These are phyloP conservation scores for Xestia sexstrigata DNA, from an alignment of 2,888 invertebrate species.

Conservation along the genomic window DNA sequence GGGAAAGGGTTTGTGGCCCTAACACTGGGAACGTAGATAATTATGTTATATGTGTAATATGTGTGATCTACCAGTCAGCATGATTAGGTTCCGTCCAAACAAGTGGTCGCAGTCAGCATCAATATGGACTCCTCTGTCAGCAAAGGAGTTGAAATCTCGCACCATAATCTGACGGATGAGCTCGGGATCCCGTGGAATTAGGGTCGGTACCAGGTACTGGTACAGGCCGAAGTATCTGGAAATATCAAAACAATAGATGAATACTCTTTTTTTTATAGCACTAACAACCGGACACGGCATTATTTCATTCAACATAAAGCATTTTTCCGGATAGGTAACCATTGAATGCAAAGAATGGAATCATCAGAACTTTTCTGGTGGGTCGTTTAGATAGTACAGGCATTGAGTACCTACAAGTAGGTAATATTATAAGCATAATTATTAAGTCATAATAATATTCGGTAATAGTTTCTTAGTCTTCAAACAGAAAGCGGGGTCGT, in stretches of 20 bases:
- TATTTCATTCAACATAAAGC: not conserved
- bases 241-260: not conserved
- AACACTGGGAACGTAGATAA: not conserved
- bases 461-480: not conserved
- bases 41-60: not conserved
- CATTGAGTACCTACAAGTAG: not conserved
- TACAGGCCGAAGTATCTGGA: conserved; percentile 80
- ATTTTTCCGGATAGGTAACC: not conserved
- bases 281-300: not conserved
- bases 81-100: conserved; percentile 79
- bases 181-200: conserved; percentile 79
- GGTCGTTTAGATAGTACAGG: not conserved
- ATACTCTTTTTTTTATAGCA: not conserved
- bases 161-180: conserved; percentile 79
- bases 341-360: not conserved
- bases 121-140: conserved; percentile 78
- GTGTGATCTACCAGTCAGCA: conserved; percentile 73
- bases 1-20: not conserved
- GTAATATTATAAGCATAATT: not conserved
- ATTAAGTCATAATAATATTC: not conserved
- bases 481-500: not conserved
- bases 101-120: conserved; percentile 77
- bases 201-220: conserved; percentile 79
- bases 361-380: not conserved
- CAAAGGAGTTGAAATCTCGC: conserved; percentile 77